Conservation (phyloP, 2,888 invertebrate species). For the Caenorhabditis sp. region DNA sequence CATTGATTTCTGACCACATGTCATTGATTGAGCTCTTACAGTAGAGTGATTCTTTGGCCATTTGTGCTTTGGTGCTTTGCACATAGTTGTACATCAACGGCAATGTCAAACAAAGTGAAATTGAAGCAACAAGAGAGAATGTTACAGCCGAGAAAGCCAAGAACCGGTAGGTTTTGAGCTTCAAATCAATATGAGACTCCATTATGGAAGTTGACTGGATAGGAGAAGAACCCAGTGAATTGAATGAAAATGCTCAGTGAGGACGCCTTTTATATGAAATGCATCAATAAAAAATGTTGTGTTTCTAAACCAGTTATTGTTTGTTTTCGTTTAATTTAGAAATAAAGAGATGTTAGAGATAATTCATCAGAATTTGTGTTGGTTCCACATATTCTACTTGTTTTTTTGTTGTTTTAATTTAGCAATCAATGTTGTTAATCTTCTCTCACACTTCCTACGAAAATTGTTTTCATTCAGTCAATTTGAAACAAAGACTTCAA, state of each 20-base stretch:
- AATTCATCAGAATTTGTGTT: background rate
- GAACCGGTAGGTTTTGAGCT: conserved; percentile 12
- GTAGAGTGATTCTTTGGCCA: conserved; percentile 16
- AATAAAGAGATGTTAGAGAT: background rate
- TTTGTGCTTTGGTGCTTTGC: conserved; percentile 12
- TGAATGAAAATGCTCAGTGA: background rate
- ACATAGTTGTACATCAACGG: conserved; percentile 21
- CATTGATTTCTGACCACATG: conserved; percentile 26
- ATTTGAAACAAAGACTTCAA: background rate
- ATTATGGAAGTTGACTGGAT: conserved; percentile 9
- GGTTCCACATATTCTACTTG: conserved; percentile 1
- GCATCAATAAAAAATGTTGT: background rate
- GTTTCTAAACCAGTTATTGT: conserved; percentile 3
- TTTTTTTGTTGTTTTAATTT: background rate
- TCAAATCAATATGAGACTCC: conserved; percentile 26
- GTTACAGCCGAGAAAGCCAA: conserved; percentile 22
- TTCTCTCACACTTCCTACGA: background rate
- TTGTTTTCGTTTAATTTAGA: background rate
- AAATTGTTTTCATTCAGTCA: background rate
- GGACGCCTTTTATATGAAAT: conserved; percentile 3
- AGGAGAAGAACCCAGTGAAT: background rate
- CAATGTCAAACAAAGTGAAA: conserved; percentile 20
- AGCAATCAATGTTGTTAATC: background rate
- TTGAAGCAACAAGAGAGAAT: conserved; percentile 14
- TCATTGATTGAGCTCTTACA: conserved; percentile 26